Percentiles rank a stretch among this genome's conserved stretches.
phyloP scores from a whole-genome alignment of 2,113 vertebrate genomes.

The Cyrtonyx montezumae region DNA sequence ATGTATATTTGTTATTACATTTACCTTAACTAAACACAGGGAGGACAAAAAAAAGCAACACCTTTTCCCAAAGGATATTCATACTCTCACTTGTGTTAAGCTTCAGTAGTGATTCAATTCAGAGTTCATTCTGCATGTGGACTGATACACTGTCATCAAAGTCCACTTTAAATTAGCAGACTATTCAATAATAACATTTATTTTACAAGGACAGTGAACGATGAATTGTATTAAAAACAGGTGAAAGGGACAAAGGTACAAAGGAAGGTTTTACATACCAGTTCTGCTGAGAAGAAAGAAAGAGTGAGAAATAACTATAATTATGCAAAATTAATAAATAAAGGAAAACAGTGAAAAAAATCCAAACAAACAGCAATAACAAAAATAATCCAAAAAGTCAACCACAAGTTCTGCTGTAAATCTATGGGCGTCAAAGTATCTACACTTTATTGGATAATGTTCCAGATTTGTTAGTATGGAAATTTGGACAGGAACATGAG shows the following conservation, averaged over 20 bases:
- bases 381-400: background rate
- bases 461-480: background rate
- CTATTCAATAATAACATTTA: background rate
- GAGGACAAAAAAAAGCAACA: background rate
- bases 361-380: background rate
- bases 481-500: background rate
- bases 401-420: background rate
- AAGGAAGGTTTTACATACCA: background rate
- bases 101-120: background rate
- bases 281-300: background rate
- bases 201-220: background rate
- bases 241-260: background rate
- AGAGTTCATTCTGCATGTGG: background rate
- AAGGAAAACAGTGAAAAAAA: background rate
- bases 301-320: background rate
- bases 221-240: background rate
- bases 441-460: background rate
- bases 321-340: background rate
- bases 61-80: background rate
- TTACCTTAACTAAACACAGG: background rate
- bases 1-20: background rate
- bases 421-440: background rate
- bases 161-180: background rate
- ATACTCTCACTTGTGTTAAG: background rate
- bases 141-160: background rate